phyloP scores from a whole-genome alignment of 2,113 vertebrate species.

The Perca flavescens region DNA sequence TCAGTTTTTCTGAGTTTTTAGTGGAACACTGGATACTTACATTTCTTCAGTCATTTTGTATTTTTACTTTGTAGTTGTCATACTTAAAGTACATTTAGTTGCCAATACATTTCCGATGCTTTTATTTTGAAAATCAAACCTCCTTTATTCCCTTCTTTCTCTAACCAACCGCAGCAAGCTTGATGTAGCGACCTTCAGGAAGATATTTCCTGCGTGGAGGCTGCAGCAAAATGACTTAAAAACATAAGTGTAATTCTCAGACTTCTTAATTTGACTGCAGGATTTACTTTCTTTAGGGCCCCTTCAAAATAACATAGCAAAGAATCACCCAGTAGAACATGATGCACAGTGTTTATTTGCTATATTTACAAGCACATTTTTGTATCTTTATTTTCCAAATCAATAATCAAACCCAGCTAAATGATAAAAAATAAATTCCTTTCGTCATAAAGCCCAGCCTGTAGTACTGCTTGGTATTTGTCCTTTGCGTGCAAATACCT shows the following conservation, averaged over 20 bases:
- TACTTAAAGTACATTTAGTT: too few relatives aligned
- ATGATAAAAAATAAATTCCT: neutral
- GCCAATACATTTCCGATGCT: neutral
- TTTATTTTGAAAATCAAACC: constrained; percentile 32
- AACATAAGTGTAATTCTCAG: too few relatives aligned
- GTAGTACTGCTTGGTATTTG: neutral
- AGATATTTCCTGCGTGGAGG: neutral
- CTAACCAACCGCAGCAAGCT: neutral
- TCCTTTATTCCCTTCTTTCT: neutral
- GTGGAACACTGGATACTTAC: too few relatives aligned
- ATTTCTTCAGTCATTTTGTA: too few relatives aligned
- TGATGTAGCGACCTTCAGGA: neutral
- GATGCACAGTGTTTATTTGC: constrained; percentile 1
- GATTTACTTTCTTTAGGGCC: neutral
- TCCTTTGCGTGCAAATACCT: neutral
- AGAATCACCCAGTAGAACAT: neutral
- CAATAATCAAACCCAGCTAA: too few relatives aligned
- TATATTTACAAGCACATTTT: neutral
- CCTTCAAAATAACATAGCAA: constrained; percentile 10
- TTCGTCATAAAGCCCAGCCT: neutral
- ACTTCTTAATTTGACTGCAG: too few relatives aligned
- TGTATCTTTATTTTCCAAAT: neutral
- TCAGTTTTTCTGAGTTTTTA: too few relatives aligned
- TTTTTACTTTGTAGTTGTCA: too few relatives aligned
- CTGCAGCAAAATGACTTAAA: neutral